These are phyloP conservation scores for Orbicella faveolata DNA, from an alignment of 64 coral and sea anemone species.

Conservation along the genomic window DNA sequence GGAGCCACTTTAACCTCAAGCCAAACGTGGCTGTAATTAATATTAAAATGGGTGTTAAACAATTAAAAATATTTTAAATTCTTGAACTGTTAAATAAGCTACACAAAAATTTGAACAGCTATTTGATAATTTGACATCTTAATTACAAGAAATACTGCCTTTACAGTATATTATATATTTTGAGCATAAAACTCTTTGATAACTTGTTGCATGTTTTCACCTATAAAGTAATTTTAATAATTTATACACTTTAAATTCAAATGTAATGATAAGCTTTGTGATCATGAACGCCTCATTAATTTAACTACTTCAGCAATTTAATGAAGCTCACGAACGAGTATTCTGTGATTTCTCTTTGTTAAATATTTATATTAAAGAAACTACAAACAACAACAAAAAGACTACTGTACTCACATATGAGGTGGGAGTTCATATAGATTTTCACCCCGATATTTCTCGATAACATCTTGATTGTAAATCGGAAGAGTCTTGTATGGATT, in stretches of 20 bases:
- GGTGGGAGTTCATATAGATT: conserved; percentile 95
- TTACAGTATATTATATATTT: not conserved
- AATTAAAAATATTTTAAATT: conserved; percentile 24
- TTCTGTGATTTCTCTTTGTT: not conserved
- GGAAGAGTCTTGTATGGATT: conserved; percentile 86
- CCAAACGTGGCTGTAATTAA: not conserved
- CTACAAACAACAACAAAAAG: not conserved
- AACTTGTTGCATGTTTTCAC: not conserved
- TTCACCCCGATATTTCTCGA: conserved; percentile 95
- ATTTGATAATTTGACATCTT: too few species aligned
- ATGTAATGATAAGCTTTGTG: not conserved
- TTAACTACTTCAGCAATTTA: not conserved
- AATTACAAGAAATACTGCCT: not conserved
- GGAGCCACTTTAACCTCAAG: not conserved
- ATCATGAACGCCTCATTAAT: not conserved
- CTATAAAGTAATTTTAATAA: not conserved
- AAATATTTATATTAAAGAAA: not conserved
- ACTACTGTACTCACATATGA: conserved; percentile 79
- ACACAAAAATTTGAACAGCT: too few species aligned
- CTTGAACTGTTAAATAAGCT: not conserved
- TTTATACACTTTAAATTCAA: not conserved
- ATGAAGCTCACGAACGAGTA: not conserved
- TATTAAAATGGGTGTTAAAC: not conserved
- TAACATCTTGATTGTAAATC: conserved; percentile 76
- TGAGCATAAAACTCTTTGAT: not conserved